Conservation (phyloP, 2,888 invertebrate genomes). For the Congeria kusceri region DNA sequence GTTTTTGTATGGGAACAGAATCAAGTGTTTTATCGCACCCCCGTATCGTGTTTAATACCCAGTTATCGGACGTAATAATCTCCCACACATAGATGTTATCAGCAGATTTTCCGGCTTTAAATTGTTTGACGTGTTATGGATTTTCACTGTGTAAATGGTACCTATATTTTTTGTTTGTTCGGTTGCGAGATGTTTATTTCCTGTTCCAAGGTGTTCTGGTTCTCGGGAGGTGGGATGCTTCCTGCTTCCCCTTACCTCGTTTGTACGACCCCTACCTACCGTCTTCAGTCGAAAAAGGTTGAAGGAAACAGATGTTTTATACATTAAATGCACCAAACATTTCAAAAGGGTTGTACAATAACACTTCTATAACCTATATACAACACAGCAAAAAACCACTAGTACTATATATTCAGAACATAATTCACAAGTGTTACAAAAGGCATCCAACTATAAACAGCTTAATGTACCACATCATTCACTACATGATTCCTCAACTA, state of each 20-base stretch:
- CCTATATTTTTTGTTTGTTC: not conserved
- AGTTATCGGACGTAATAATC: not conserved
- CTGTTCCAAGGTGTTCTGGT: not conserved
- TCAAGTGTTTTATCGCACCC: not conserved
- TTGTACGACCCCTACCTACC: conserved; percentile 6
- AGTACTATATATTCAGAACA: too few species aligned
- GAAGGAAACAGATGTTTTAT: too few species aligned
- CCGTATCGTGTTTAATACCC: conserved; percentile 1
- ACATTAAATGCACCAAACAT: too few species aligned
- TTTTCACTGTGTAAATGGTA: not conserved
- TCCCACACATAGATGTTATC: not conserved
- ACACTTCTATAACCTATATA: too few species aligned
- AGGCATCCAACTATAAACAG: too few species aligned
- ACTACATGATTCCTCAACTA: too few species aligned
- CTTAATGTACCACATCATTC: too few species aligned
- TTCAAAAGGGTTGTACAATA: too few species aligned
- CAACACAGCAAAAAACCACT: too few species aligned
- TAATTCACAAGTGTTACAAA: too few species aligned
- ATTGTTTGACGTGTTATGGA: not conserved
- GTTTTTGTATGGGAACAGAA: not conserved
- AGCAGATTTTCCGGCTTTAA: not conserved
- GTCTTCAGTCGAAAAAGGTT: conserved; percentile 17
- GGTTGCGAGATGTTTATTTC: not conserved
- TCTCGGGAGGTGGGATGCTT: not conserved
- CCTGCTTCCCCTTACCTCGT: not conserved